Evolutionary conservation across 1,140 invertebrate genomes (phyloP).

Genomic region (Microvelia longipes): DNA sequence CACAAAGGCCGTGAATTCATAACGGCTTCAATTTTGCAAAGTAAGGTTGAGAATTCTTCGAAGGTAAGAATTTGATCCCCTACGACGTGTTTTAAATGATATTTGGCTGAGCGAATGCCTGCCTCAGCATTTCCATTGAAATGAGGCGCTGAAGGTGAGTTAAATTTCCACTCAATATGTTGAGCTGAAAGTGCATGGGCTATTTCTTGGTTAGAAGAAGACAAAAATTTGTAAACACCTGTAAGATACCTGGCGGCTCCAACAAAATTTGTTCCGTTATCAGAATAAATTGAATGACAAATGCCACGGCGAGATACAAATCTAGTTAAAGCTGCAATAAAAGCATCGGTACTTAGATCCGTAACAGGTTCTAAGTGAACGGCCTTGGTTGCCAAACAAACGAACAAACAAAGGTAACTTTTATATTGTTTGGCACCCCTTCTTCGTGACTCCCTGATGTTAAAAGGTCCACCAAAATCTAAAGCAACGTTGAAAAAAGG

Average conservation of each 20-base stretch:
- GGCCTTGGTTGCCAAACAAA: background rate
- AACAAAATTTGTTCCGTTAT: background rate
- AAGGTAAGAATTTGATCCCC: background rate
- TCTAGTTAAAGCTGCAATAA: background rate
- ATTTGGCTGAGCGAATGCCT: background rate
- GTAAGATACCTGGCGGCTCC: background rate
- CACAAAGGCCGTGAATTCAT: background rate
- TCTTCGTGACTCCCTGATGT: background rate
- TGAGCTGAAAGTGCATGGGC: background rate
- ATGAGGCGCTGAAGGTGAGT: background rate
- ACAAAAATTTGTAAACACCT: background rate
- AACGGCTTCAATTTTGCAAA: background rate
- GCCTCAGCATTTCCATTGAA: background rate
- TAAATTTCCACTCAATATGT: background rate
- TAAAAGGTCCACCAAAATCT: background rate
- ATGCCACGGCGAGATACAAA: background rate
- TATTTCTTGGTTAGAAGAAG: background rate
- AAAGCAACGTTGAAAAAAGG: background rate
- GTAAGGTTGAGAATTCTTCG: background rate
- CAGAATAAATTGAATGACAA: background rate
- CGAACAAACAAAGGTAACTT: background rate
- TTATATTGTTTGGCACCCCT: background rate
- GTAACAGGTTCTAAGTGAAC: background rate
- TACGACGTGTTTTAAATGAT: background rate
- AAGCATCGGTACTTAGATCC: background rate